Base-by-base conservation (phyloP, 1,140 invertebrate genomes). In the Batillaria attramentaria region DNA sequence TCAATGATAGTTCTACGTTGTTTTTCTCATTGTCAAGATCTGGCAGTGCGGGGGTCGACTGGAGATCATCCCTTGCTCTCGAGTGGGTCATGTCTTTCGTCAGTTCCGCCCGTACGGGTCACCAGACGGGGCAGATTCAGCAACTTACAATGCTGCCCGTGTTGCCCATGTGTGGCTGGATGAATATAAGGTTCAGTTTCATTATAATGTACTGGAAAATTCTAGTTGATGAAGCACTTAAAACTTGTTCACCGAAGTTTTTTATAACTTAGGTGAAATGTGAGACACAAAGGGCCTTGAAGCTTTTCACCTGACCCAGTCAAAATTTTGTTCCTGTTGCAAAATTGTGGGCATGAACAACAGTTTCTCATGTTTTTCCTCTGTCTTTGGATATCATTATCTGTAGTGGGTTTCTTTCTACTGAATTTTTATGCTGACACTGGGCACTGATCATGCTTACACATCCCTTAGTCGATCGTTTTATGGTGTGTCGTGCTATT, bases 1-100 rank as follows among this genome's bases (percentile, higher is more conserved):
- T n/a, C n/a, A n/a, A n/a, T n/a, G n/a, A n/a, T n/a, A n/a, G n/a
- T n/a, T n/a, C 57, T 62, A 28, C 31, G 13, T n/a, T 62, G 13
- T 8, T 62, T 62, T 35, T 66, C 39, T 8, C 62, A 46, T 3
- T 37, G 18, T 3, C 18, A 78, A 97, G 87, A 94, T 98, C 0
- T 99, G 98, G 98, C 97, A 98, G 91, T 99, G 98, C 88, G 98
- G 98, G 0, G 98, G 98, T 0, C 93, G 93, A 66, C 94, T 99
- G 0, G 97, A 99, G 92, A 99, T 99, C 66, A 94, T 95, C 0
- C 97, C 98, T 0, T 99, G 98, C 90, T 98, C 97, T 16, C 96
- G 98, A 88, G 98, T 99, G 0, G 98, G 97, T 0, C 98, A 99
- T 91, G 94, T 99, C n/a, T 99, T 99, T 89, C 93, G 98, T 16